Evolutionary conservation across 2,797 vertebrate genomes (phyloP).

Genomic region (Gallinago nigripennis): DNA sequence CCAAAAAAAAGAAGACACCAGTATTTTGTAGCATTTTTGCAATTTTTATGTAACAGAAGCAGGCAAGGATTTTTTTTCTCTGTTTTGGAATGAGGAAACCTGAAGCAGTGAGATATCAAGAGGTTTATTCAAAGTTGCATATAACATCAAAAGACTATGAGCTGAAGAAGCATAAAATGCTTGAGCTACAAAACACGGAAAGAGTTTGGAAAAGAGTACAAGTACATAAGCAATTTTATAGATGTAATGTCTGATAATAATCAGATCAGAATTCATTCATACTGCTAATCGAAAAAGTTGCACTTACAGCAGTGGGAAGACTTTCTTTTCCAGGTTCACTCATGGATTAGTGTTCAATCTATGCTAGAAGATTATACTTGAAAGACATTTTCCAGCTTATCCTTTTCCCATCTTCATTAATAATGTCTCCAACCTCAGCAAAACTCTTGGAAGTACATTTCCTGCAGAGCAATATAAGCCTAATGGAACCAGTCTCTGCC

Average conservation of each 20-base stretch:
- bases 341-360: neutral
- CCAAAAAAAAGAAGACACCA: neutral
- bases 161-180: neutral
- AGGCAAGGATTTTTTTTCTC: neutral
- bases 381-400: neutral
- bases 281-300: neutral
- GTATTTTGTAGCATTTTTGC: neutral
- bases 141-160: neutral
- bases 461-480: neutral
- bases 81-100: neutral
- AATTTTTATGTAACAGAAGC: neutral
- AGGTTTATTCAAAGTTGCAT: neutral
- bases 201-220: neutral
- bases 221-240: neutral
- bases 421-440: accelerated
- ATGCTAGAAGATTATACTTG: neutral
- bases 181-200: neutral
- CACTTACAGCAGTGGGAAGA: neutral
- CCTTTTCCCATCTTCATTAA: neutral
- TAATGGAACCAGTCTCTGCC: neutral
- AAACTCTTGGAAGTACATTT: neutral
- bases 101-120: neutral
- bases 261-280: neutral
- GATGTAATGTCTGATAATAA: neutral
- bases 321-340: neutral